phyloP scores from a whole-genome alignment of 2,797 vertebrate species.

The Platyrinchus mystaceus region DNA sequence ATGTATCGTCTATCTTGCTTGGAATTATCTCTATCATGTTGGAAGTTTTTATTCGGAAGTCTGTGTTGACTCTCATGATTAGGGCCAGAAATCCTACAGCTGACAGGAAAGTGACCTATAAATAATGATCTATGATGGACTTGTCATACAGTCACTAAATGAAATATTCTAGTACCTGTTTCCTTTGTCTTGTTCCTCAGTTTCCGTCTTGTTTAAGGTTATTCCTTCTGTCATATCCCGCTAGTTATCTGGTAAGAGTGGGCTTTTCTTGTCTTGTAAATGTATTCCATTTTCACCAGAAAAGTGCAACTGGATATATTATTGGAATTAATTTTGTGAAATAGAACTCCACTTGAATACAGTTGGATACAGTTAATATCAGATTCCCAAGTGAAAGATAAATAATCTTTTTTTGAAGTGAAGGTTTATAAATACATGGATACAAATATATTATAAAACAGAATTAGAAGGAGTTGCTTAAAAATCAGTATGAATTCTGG shows the following conservation, averaged over 20 bases:
- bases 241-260: constrained; percentile 18
- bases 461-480: not conserved
- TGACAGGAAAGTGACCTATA: constrained; percentile 80
- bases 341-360: not conserved
- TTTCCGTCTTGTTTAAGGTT: constrained; percentile 71
- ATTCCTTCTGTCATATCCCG: constrained; percentile 58
- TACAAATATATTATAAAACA: not conserved
- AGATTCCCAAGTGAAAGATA: constrained; percentile 9
- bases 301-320: not conserved
- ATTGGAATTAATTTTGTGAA: not conserved
- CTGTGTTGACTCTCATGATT: constrained; percentile 79
- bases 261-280: constrained; percentile 34
- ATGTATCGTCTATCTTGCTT: constrained; percentile 60
- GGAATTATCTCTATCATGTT: constrained; percentile 69
- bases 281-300: not conserved
- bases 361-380: not conserved
- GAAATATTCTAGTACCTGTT: constrained; percentile 72
- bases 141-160: constrained; percentile 73
- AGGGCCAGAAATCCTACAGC: constrained; percentile 72
- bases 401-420: not conserved
- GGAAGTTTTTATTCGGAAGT: constrained; percentile 81
- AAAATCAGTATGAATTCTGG: not conserved
- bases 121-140: constrained; percentile 75
- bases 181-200: constrained; percentile 71
- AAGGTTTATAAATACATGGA: not conserved